phyloP scores from a whole-genome alignment of 2,797 vertebrate genomes.

The Natrix natrix region DNA sequence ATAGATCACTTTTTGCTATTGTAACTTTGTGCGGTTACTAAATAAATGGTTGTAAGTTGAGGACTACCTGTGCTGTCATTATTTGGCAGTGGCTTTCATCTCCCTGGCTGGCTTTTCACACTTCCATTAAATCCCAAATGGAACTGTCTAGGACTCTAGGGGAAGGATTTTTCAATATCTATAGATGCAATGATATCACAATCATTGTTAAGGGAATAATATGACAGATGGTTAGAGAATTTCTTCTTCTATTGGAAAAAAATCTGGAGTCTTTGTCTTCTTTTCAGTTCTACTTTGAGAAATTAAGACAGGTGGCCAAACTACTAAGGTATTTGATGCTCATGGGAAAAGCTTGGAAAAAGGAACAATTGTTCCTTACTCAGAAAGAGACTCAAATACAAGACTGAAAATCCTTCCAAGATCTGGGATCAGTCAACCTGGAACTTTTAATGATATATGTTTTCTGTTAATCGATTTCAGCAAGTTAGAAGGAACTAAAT shows the following conservation, averaged over 20 bases:
- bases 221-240: background rate
- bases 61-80: background rate
- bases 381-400: background rate
- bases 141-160: background rate
- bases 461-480: background rate
- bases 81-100: background rate
- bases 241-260: background rate
- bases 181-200: background rate
- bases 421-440: background rate
- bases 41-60: background rate
- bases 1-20: background rate
- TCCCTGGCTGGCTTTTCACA: background rate
- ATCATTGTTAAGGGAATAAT: background rate
- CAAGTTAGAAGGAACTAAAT: background rate
- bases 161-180: background rate
- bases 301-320: background rate
- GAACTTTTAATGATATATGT: background rate
- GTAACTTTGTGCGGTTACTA: background rate
- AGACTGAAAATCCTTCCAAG: background rate
- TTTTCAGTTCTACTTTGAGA: background rate
- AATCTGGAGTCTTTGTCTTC: background rate
- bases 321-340: background rate
- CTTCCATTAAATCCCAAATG: background rate
- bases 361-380: background rate
- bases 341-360: background rate